Evolutionary conservation across 2,797 vertebrate genomes (phyloP).

Genomic region (Astyanax mexicanus): DNA sequence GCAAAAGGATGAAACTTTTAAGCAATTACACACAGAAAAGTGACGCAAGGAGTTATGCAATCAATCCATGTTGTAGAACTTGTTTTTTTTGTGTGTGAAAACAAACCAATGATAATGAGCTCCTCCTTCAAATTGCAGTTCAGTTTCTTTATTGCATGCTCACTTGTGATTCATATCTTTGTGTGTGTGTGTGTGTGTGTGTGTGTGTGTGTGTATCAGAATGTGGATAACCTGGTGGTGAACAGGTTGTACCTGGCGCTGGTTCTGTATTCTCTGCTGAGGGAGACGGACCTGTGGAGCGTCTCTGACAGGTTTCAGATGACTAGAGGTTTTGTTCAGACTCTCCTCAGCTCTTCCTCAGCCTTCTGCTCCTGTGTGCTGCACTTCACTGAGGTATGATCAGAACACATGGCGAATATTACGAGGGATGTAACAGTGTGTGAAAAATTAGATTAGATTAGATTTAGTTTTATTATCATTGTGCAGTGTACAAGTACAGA

Average conservation of each 20-base stretch:
- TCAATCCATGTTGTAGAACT: too few relatives aligned
- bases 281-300: slow-evolving; percentile 88
- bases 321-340: slow-evolving; percentile 90
- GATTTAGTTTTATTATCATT: too few relatives aligned
- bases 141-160: not conserved
- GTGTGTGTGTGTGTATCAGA: slow-evolving; percentile 77
- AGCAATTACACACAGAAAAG: too few relatives aligned
- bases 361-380: slow-evolving; percentile 91
- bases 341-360: slow-evolving; percentile 86
- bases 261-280: slow-evolving; percentile 86
- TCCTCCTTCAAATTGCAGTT: not conserved
- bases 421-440: too few relatives aligned
- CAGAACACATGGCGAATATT: not conserved
- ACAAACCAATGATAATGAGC: too few relatives aligned
- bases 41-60: too few relatives aligned
- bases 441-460: too few relatives aligned
- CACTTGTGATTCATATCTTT: not conserved
- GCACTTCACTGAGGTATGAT: slow-evolving; percentile 91
- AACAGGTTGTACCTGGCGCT: slow-evolving; percentile 88
- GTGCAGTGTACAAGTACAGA: too few relatives aligned
- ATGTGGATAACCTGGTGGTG: slow-evolving; percentile 75
- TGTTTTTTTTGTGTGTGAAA: too few relatives aligned
- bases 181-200: too few relatives aligned
- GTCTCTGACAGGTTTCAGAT: slow-evolving; percentile 88
- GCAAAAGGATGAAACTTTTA: too few relatives aligned